Conservation (phyloP, 2,113 vertebrate genomes). For the Xiphophorus couchianus region DNA sequence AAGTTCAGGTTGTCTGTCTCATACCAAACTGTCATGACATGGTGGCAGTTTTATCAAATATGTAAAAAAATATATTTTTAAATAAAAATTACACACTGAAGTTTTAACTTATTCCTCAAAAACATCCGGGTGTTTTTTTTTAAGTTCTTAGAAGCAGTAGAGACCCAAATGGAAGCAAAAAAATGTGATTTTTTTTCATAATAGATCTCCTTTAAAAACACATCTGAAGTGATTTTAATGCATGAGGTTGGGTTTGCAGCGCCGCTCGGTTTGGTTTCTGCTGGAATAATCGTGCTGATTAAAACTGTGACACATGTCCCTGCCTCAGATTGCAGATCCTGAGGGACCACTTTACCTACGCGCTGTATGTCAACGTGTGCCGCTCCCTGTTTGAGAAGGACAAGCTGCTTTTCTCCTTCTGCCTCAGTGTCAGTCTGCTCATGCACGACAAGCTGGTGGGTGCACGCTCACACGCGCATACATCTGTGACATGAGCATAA, state of each 20-base stretch:
- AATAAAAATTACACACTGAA: too few species aligned
- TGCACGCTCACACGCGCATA: conserved; percentile 14
- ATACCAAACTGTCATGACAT: too few species aligned
- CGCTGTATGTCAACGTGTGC: conserved; percentile 88
- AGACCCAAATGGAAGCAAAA: too few species aligned
- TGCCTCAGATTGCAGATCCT: conserved; percentile 84
- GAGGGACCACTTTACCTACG: conserved; percentile 88
- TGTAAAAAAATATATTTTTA: too few species aligned
- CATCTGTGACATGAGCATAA: neutral
- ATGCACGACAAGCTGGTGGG: conserved; percentile 82
- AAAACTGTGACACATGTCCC: conserved; percentile 1
- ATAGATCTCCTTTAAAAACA: too few species aligned
- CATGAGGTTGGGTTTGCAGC: neutral
- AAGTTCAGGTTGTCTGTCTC: too few species aligned
- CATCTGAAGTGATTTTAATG: neutral
- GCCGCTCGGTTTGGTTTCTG: conserved; percentile 1
- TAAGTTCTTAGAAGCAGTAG: too few species aligned
- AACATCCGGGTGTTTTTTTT: too few species aligned
- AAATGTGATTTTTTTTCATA: too few species aligned
- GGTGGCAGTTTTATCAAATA: too few species aligned
- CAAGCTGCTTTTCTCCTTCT: conserved; percentile 92
- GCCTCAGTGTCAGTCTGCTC: conserved; percentile 86
- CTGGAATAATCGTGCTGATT: conserved; percentile 1
- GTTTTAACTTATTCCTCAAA: too few species aligned
- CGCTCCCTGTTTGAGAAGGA: conserved; percentile 94